phyloP scores from a whole-genome alignment of 2,113 vertebrate species.

The Ciconia maguari region DNA sequence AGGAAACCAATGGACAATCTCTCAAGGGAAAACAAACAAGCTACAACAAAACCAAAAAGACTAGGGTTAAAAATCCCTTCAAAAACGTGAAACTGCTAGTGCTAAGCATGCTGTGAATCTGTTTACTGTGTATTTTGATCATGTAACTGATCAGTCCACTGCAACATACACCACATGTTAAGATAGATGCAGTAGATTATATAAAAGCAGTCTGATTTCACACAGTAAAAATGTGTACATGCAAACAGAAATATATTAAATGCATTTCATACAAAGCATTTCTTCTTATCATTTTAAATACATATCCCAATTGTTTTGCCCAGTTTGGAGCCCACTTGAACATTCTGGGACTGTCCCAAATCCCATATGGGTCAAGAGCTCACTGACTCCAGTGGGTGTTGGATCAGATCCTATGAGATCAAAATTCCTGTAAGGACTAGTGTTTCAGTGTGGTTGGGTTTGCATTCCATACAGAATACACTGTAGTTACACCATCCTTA shows the following conservation, averaged over 20 bases:
- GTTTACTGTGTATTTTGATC: slow-evolving; percentile 20
- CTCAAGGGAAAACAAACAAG: background rate
- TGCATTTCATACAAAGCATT: background rate
- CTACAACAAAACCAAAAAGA: background rate
- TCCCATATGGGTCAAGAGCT: slow-evolving; percentile 30
- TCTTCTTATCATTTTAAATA: slow-evolving; percentile 41
- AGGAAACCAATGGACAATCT: background rate
- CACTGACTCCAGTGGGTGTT: slow-evolving; percentile 30
- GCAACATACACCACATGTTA: slow-evolving; percentile 35
- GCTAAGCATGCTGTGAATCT: slow-evolving; percentile 7
- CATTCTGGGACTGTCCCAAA: slow-evolving; percentile 40
- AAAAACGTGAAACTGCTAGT: background rate
- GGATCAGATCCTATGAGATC: slow-evolving; percentile 6
- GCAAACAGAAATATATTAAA: slow-evolving; percentile 28
- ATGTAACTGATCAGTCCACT: background rate
- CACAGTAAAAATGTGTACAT: slow-evolving; percentile 37
- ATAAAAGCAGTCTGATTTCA: slow-evolving; percentile 49
- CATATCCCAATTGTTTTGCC: background rate
- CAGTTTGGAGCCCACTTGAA: slow-evolving; percentile 37
- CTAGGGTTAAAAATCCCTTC: background rate
- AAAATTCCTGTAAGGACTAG: slow-evolving; percentile 33
- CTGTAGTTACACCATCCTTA: background rate
- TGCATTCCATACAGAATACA: background rate
- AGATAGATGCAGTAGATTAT: slow-evolving; percentile 19
- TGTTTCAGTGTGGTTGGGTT: slow-evolving; percentile 4